Conservation (phyloP, 2,113 vertebrate genomes). For the Sander lucioperca region DNA sequence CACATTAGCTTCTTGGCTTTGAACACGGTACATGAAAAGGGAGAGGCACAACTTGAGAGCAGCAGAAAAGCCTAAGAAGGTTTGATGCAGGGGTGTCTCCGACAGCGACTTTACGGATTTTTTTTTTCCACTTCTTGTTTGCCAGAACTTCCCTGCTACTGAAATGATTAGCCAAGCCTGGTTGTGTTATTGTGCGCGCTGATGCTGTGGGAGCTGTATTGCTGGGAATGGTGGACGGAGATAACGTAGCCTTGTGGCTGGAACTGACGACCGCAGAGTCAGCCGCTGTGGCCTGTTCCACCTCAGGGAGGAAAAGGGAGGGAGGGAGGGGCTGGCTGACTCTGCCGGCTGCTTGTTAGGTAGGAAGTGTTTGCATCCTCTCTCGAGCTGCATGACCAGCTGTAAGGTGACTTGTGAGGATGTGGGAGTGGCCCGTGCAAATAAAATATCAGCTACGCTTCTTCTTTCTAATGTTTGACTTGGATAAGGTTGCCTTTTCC, state of each 20-base stretch:
- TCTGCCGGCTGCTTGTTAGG: conserved; percentile 60
- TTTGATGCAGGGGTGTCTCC: conserved; percentile 66
- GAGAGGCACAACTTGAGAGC: conserved; percentile 55
- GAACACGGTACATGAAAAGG: conserved; percentile 54
- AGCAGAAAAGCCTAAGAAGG: conserved; percentile 61
- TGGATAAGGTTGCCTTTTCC: not conserved
- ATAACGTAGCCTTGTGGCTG: conserved; percentile 72
- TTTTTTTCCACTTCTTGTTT: conserved; percentile 42
- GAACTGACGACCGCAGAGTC: conserved; percentile 57
- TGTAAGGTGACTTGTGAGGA: conserved; percentile 78
- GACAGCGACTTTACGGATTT: conserved; percentile 53
- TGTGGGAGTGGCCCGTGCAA: conserved; percentile 66
- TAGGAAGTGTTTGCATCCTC: conserved; percentile 83
- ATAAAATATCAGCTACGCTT: conserved; percentile 36
- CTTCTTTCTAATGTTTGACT: conserved; percentile 23
- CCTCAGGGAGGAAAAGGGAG: conserved; percentile 75
- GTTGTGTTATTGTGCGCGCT: conserved; percentile 36
- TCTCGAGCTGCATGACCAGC: conserved; percentile 57
- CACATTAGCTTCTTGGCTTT: conserved; percentile 64
- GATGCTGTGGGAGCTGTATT: conserved; percentile 59
- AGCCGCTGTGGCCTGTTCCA: conserved; percentile 60
- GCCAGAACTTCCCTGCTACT: conserved; percentile 61
- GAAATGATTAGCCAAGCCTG: conserved; percentile 66
- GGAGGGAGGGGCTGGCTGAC: conserved; percentile 36
- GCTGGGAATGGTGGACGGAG: conserved; percentile 74